Conservation (phyloP, 2,888 invertebrate genomes). For the Apoderus coryli region DNA sequence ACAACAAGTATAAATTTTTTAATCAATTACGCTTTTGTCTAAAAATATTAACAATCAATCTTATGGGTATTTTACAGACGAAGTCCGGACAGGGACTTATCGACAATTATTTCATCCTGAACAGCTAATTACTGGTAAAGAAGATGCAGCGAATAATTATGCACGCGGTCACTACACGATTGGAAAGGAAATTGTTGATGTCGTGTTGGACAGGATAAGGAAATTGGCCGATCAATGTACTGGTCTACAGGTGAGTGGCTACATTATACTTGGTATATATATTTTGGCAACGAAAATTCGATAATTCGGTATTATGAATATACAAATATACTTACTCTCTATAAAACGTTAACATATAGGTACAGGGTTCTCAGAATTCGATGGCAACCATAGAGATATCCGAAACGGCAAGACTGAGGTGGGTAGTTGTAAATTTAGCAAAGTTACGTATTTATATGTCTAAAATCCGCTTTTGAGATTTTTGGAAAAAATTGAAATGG, state of each 20-base stretch:
- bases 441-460: too few relatives aligned
- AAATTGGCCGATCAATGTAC: constrained; percentile 48
- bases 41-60: not conserved
- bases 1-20: constrained; percentile 1
- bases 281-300: not conserved
- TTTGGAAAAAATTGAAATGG: too few relatives aligned
- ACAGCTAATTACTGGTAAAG: constrained; percentile 64
- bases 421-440: too few relatives aligned
- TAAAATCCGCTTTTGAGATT: too few relatives aligned
- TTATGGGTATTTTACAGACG: constrained; percentile 33
- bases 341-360: too few relatives aligned
- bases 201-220: constrained; percentile 56
- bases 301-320: too few relatives aligned
- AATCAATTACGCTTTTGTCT: too few relatives aligned
- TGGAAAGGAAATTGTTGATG: constrained; percentile 59
- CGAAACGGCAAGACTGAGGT: too few relatives aligned
- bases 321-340: too few relatives aligned
- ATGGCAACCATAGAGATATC: too few relatives aligned
- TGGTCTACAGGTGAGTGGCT: constrained; percentile 35
- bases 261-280: not conserved
- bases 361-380: too few relatives aligned
- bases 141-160: constrained; percentile 77
- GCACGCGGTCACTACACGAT: constrained; percentile 70
- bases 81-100: constrained; percentile 22
- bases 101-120: constrained; percentile 57